Conservation (phyloP, 2,888 invertebrate species). For the Cephus sareptanus region DNA sequence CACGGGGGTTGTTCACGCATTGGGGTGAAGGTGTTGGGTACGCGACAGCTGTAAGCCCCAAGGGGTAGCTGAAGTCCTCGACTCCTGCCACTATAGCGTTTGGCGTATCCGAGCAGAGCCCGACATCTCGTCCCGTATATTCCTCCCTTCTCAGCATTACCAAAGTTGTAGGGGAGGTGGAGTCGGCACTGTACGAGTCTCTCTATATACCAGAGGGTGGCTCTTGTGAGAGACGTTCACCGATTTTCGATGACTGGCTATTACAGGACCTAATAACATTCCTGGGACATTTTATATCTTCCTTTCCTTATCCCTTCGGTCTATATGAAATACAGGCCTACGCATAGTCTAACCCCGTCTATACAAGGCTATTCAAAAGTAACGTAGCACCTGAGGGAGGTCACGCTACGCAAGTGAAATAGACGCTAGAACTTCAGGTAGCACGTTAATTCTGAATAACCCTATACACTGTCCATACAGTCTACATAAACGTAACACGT, state of each 20-base stretch:
- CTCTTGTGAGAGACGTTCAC: neutral
- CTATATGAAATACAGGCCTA: neutral
- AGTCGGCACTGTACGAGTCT: conserved; percentile 57
- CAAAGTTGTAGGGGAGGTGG: neutral
- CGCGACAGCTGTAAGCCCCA: conserved; percentile 64
- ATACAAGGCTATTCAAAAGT: neutral
- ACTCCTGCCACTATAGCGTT: conserved; percentile 48
- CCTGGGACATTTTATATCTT: neutral
- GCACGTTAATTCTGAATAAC: neutral
- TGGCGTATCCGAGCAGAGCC: conserved; percentile 35
- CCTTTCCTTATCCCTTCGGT: neutral
- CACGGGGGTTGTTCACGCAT: conserved; percentile 24
- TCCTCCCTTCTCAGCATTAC: conserved; percentile 3
- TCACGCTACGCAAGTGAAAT: neutral
- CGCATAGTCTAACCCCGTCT: neutral
- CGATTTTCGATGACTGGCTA: neutral
- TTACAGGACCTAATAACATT: neutral
- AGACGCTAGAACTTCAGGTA: neutral
- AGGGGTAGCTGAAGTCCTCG: conserved; percentile 57
- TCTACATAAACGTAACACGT: neutral
- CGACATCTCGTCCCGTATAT: conserved; percentile 34
- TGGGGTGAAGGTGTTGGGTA: conserved; percentile 57
- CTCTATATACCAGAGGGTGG: conserved; percentile 21
- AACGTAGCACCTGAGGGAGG: neutral
- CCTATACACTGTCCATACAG: neutral